These are phyloP conservation scores for Leistus spinibarbis DNA, from an alignment of 2,888 invertebrate genomes.

Conservation along the genomic window DNA sequence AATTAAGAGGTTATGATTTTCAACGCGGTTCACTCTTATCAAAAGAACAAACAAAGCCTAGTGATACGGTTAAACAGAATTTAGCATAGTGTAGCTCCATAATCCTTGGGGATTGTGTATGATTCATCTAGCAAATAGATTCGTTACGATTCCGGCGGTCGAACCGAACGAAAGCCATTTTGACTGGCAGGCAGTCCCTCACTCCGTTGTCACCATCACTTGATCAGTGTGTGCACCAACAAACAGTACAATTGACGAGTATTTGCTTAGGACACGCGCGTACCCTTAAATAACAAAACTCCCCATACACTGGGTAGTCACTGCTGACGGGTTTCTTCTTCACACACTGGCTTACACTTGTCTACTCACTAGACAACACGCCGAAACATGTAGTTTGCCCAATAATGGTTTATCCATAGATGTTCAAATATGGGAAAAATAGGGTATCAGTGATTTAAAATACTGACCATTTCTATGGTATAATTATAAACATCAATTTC, in stretches of 20 bases:
- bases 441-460: no score
- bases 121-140: background rate
- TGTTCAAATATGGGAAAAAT: no score
- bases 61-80: background rate
- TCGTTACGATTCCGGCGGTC: background rate
- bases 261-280: slow-evolving; percentile 8
- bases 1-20: no score
- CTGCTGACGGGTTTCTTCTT: background rate
- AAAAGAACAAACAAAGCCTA: no score
- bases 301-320: background rate
- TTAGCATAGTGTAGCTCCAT: background rate
- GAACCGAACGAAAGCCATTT: background rate
- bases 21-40: background rate
- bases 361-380: background rate
- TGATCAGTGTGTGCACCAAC: background rate
- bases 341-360: no score
- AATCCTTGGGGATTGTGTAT: background rate
- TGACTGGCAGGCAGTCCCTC: background rate
- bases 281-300: slow-evolving; percentile 5
- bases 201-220: background rate
- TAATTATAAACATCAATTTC: no score
- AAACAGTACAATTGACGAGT: background rate
- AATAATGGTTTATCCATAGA: background rate
- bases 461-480: no score
- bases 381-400: background rate